phyloP scores from a whole-genome alignment of 2,797 vertebrate species.

The Tragelaphus eurycerus region DNA sequence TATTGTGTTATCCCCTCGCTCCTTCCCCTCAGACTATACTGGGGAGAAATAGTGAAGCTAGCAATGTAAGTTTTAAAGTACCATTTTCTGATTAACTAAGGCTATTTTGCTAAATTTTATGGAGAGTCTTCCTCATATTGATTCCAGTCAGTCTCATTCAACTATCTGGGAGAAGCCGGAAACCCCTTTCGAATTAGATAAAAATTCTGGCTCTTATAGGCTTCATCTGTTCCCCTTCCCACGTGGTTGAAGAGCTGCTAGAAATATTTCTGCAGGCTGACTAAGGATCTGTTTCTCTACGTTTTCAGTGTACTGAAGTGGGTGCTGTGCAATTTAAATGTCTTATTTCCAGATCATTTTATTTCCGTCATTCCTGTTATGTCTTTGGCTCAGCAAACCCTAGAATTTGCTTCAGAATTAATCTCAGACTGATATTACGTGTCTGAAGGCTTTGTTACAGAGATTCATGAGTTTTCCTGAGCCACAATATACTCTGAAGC shows the following conservation, averaged over 20 bases:
- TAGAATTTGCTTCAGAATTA: conserved; percentile 69
- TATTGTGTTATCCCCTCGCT: background rate
- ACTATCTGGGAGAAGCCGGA: conserved; percentile 50
- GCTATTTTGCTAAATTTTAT: background rate
- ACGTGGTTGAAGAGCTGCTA: conserved; percentile 67
- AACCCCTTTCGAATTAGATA: conserved; percentile 62
- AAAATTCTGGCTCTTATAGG: conserved; percentile 58
- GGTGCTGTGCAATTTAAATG: conserved; percentile 69
- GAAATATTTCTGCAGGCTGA: conserved; percentile 70
- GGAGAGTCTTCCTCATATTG: background rate
- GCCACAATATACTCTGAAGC: background rate
- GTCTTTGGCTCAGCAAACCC: conserved; percentile 61
- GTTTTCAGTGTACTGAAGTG: conserved; percentile 50
- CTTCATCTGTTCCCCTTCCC: conserved; percentile 66
- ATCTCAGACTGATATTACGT: conserved; percentile 56
- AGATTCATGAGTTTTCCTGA: conserved; percentile 19
- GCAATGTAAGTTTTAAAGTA: background rate
- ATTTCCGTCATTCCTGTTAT: conserved; percentile 58
- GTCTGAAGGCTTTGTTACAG: conserved; percentile 37
- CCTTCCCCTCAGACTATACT: background rate
- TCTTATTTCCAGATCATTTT: conserved; percentile 69
- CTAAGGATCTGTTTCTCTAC: conserved; percentile 67
- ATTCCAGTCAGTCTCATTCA: conserved; percentile 55
- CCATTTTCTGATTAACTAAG: conserved; percentile 25
- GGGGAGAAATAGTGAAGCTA: background rate